A percentile compares a stretch with the other conserved stretches of the same genome.
phyloP scores from a whole-genome alignment of 2,797 vertebrate species.

The Lepus townsendii region DNA sequence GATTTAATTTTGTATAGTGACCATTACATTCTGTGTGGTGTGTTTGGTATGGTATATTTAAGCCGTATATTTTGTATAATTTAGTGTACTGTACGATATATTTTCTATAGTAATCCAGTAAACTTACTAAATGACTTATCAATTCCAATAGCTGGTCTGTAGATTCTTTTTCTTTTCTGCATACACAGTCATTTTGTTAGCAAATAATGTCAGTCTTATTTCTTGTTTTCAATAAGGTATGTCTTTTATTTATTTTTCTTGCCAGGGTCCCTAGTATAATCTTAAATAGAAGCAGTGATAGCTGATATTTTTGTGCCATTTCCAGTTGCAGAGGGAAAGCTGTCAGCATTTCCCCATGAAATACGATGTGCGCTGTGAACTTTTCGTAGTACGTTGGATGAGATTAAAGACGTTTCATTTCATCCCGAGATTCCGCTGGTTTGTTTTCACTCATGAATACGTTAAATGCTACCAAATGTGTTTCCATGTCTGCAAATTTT shows the following conservation, averaged over 20 bases:
- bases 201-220: slow-evolving; percentile 34
- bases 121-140: slow-evolving; percentile 12
- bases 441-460: slow-evolving; percentile 33
- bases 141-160: background rate
- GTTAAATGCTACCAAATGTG: background rate
- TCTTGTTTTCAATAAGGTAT: background rate
- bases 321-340: background rate
- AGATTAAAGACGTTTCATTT: slow-evolving; percentile 45
- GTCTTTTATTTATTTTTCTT: slow-evolving; percentile 25
- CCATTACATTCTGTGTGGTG: background rate
- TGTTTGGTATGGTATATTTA: background rate
- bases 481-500: background rate
- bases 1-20: slow-evolving; percentile 34
- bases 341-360: background rate
- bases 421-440: background rate
- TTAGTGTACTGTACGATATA: background rate
- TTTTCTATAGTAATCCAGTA: slow-evolving; percentile 13
- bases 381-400: background rate
- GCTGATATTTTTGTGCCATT: background rate
- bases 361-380: background rate
- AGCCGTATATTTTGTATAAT: background rate
- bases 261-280: background rate
- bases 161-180: background rate
- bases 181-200: background rate
- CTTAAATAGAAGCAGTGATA: background rate